Base-by-base conservation (phyloP, 2,888 invertebrate genomes). In the Teleiodes luculella region DNA sequence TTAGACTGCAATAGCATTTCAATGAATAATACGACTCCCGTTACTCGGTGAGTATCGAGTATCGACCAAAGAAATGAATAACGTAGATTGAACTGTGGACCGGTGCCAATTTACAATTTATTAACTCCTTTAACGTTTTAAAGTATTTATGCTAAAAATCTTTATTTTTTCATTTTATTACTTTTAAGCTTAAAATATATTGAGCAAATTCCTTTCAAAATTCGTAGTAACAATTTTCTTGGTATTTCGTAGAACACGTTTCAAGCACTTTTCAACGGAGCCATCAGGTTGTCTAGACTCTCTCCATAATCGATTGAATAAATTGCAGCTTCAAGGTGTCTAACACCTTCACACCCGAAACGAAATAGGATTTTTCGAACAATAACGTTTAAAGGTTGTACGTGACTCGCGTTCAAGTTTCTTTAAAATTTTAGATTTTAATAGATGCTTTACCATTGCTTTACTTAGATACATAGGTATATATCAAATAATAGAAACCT, bases 211-310 rank as follows among this genome's bases (percentile, higher is more conserved):
- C 14, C 31, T 5, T 31, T 46, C 5, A 31, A 46, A 46, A 31
- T 16, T 31, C 16, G 30, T 11, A 0, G 2, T 8, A 2, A 4
- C 6, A 6, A 11, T 5, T 30, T 30, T 31, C 31, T 14, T 8
- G 46, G 10, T 16, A 16, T 31, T 10, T 18, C 11, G 13, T 5
- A 5, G 16, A 31, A 41, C 52, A 52, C 52, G 52, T 52, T 16
- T 52, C 33, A 13, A 41, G 43, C 52, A 20, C 52, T 39, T 43
- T 51, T 37, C 39, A 39, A 39, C 10, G 35, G 16, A 13, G 48
- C 35, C 46, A 48, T 20, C 48, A 35, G 51, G 41, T 51, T 51
- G 41, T 41, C 51, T 51, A 51, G 41, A 51, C 51, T 41, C 49
- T 37, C 30, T 16, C 41, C 39, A 51, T 51, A 51, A 41, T 39